Evolutionary conservation across 2,797 vertebrate genomes (phyloP).

Genomic region (Alosa sapidissima): DNA sequence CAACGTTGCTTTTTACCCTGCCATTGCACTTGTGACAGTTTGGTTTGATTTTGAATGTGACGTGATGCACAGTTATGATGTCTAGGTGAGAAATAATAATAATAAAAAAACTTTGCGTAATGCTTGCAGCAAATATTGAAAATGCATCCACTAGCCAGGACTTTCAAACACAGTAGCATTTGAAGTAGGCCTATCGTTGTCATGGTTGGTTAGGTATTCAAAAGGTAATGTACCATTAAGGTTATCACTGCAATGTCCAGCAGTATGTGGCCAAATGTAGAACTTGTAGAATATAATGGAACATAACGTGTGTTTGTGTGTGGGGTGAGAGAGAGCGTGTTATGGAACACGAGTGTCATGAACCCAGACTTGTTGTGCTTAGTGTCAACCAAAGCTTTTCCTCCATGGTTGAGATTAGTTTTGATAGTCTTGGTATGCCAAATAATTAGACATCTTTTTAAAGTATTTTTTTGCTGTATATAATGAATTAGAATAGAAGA

Average conservation of each 20-base stretch:
- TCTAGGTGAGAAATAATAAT: background rate
- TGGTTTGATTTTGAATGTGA: background rate
- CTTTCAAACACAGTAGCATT: background rate
- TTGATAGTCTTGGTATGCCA: background rate
- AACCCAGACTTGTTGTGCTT: background rate
- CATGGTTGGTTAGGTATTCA: background rate
- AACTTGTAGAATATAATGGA: background rate
- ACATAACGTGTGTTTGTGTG: background rate
- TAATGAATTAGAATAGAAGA: background rate
- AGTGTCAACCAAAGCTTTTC: background rate
- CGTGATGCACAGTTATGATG: background rate
- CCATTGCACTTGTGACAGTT: background rate
- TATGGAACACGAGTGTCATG: background rate
- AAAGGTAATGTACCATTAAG: background rate
- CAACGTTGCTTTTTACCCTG: background rate
- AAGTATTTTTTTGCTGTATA: background rate
- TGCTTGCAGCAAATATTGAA: background rate
- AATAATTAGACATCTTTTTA: background rate
- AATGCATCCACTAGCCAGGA: too few relatives aligned
- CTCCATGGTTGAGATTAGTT: slow-evolving; percentile 14
- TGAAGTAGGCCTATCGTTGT: background rate
- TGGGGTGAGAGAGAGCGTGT: background rate
- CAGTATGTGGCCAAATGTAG: background rate
- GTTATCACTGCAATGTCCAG: background rate
- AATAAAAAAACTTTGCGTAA: background rate